Conservation (phyloP, 2,113 vertebrate genomes). For the Phaethon lepturus region DNA sequence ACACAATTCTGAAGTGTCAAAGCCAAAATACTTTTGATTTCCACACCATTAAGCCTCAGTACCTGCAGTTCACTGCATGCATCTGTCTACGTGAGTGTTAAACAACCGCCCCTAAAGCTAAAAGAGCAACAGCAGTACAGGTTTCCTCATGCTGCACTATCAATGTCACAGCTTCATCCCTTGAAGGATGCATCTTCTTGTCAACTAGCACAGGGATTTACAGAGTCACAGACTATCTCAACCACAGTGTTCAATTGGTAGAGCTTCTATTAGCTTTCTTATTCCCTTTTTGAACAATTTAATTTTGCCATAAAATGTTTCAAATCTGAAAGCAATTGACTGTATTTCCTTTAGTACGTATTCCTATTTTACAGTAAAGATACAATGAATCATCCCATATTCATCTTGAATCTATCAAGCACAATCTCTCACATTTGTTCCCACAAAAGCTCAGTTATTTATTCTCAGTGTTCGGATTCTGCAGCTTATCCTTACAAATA, state of each 20-base stretch:
- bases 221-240: neutral
- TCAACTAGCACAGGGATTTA: neutral
- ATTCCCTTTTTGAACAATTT: neutral
- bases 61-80: neutral
- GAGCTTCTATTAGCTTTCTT: neutral
- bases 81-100: accelerated
- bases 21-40: neutral
- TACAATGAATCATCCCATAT: neutral
- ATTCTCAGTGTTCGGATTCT: neutral
- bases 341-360: neutral
- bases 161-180: neutral
- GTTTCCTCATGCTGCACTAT: neutral
- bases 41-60: neutral
- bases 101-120: neutral
- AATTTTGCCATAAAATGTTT: neutral
- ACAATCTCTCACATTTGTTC: neutral
- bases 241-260: neutral
- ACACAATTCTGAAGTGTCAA: neutral
- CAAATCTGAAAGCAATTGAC: neutral
- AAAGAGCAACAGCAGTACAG: neutral
- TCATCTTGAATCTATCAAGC: neutral
- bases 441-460: neutral
- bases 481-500: neutral
- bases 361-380: neutral
- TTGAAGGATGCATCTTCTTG: neutral